phyloP scores from a whole-genome alignment of 2,888 invertebrate genomes.

The Nephrotoma appendiculata region DNA sequence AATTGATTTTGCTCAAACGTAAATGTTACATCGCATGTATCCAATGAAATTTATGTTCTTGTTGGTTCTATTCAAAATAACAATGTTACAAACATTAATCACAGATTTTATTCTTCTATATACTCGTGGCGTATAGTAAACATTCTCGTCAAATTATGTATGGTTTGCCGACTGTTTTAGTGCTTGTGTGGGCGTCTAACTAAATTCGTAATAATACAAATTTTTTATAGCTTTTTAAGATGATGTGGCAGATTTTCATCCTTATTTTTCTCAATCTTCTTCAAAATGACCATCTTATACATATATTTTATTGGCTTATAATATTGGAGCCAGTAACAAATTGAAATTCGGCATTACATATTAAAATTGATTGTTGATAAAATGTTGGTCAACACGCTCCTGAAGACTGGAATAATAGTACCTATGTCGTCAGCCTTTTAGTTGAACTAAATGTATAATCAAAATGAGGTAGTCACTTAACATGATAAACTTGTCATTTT shows the following conservation, averaged over 20 bases:
- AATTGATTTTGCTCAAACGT: neutral
- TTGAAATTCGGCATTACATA: no score
- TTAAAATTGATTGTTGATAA: no score
- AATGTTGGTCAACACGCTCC: no score
- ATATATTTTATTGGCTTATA: no score
- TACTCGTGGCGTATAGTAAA: neutral
- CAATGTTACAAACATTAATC: neutral
- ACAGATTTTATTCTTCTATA: neutral
- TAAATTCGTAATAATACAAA: neutral
- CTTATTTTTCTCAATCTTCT: neutral
- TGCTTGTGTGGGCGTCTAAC: neutral
- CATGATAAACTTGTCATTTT: no score
- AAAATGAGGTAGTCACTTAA: no score
- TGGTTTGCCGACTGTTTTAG: neutral
- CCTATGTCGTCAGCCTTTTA: no score
- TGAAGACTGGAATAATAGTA: no score
- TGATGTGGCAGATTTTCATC: neutral
- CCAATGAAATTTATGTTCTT: neutral
- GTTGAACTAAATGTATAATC: no score
- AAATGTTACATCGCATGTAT: neutral
- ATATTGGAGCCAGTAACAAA: no score
- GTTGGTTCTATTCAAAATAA: neutral
- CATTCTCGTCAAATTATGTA: neutral
- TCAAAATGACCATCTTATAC: neutral
- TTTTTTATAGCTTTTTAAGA: neutral